Base-by-base conservation (phyloP, 2,797 vertebrate species). In the Mus caroli region DNA sequence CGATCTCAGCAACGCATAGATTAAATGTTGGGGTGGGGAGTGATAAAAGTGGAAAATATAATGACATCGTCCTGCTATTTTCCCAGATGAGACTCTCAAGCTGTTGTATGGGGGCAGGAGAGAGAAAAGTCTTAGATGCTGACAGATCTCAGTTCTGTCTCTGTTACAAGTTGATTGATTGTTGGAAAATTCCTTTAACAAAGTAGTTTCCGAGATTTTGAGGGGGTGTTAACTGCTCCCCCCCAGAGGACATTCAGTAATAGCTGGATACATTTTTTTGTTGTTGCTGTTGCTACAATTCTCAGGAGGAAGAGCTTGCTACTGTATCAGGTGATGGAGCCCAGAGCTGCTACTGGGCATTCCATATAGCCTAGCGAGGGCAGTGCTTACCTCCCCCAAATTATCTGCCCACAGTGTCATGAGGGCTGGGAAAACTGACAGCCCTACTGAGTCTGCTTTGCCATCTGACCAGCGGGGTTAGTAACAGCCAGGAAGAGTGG, bases 61-160 rank as follows among this genome's bases (percentile, higher is more conserved):
- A 34, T 54, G 43, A 79, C 40, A 3, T 26, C 7, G 67, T 79
- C 58, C 37, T 43, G 15, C 37, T 83, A 46, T 75, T 95, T 92
- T 91, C 37, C 43, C n/a, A 15, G 9, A 50, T 58, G 71, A 94
- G 80, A 71, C 71, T 88, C 58, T 88, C 69, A 64, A 64, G 34
- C 79, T 37, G 9, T 91, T 92, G 40, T 50, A 22, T 11, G 40
- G 8, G 22, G 71, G 19, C 62, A 82, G 52, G 28, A 67, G 40
- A 84, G 94, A 87, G 64, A 69, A 92, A 87, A 84, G 46, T 88
- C 83, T 75, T 85, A 56, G 69, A 62, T 37, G 37, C 8, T 77
- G 52, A 90, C 91, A 80, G 40, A 92, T 73, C 43, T 69, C 77
- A 88, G 19, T 94, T 92, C 67, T 78, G 54, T 62, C 28, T 96